Conservation (phyloP, 2,888 invertebrate genomes). For the Ophion slaviceki region DNA sequence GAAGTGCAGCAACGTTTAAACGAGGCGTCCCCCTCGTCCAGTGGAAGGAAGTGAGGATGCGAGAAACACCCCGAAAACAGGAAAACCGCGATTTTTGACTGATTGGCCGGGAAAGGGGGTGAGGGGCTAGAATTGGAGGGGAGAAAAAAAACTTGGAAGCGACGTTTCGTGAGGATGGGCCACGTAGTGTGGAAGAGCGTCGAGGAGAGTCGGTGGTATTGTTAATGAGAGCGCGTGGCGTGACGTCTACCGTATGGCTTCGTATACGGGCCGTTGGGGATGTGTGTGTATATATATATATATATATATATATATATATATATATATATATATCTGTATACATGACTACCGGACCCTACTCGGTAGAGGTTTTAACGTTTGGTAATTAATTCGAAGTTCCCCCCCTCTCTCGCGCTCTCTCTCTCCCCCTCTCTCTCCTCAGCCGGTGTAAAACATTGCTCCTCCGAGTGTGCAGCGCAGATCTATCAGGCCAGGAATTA, state of each 20-base stretch:
- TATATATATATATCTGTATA: slow-evolving; percentile 7
- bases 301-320: slow-evolving; percentile 21
- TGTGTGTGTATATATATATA: slow-evolving; percentile 2
- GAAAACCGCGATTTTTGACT: slow-evolving; percentile 65
- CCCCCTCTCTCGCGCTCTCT: not conserved
- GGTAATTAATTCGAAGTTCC: slow-evolving; percentile 73
- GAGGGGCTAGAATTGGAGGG: slow-evolving; percentile 21
- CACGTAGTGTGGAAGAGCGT: slow-evolving; percentile 55
- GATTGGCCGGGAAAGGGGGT: slow-evolving; percentile 36
- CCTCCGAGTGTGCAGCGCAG: slow-evolving; percentile 27
- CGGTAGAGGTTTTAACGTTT: slow-evolving; percentile 65
- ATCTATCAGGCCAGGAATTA: slow-evolving; percentile 68
- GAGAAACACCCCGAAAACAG: slow-evolving; percentile 47
- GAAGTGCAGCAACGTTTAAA: slow-evolving; percentile 37
- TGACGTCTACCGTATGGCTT: slow-evolving; percentile 71
- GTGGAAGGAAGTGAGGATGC: slow-evolving; percentile 38
- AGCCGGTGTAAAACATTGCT: slow-evolving; percentile 25
- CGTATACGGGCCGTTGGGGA: not conserved
- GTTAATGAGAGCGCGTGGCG: slow-evolving; percentile 77
- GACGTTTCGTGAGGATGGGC: slow-evolving; percentile 41
- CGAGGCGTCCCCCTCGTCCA: slow-evolving; percentile 21
- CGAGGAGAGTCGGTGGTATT: slow-evolving; percentile 67
- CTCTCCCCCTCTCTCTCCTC: slow-evolving; percentile 7
- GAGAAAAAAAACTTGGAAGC: slow-evolving; percentile 38
- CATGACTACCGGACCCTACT: slow-evolving; percentile 22